A percentile compares a stretch with the other conserved stretches of the same genome.
phyloP scores from a whole-genome alignment of 2,113 vertebrate species.

The Platichthys stellatus region DNA sequence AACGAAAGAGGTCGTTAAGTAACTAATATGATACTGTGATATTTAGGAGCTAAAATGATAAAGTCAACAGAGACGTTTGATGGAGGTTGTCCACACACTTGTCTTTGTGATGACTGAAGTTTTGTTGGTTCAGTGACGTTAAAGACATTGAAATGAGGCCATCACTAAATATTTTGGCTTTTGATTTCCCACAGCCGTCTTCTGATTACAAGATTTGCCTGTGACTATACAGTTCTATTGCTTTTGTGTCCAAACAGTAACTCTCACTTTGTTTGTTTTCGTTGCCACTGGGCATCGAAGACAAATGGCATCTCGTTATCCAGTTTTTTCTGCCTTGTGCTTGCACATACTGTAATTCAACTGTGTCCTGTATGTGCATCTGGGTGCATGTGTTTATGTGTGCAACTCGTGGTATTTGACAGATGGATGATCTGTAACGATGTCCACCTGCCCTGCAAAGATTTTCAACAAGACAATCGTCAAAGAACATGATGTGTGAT shows the following conservation, averaged over 20 bases:
- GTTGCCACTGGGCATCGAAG: not conserved
- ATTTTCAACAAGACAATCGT: not conserved
- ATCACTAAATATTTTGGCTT: too few species aligned
- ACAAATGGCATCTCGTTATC: conserved; percentile 1
- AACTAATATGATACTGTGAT: too few species aligned
- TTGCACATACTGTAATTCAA: conserved; percentile 6
- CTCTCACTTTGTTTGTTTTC: not conserved
- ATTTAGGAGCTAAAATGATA: too few species aligned
- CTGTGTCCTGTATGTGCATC: not conserved
- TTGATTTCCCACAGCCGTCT: too few species aligned
- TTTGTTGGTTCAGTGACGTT: too few species aligned
- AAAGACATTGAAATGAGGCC: too few species aligned
- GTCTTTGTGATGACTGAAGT: too few species aligned
- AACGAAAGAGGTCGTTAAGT: not conserved
- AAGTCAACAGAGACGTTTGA: too few species aligned
- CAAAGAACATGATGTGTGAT: not conserved
- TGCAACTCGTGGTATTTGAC: too few species aligned
- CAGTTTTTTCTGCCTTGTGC: conserved; percentile 8
- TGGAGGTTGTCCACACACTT: too few species aligned
- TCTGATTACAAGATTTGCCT: not conserved
- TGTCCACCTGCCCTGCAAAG: too few species aligned
- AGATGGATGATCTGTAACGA: too few species aligned
- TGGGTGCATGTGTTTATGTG: not conserved
- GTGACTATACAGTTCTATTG: not conserved
- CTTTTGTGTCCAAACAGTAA: not conserved